A percentile compares a stretch with the other conserved stretches of the same genome.
Evolutionary conservation across 2,888 invertebrate species (phyloP).

Genomic region (Lepidochitona cinerea): DNA sequence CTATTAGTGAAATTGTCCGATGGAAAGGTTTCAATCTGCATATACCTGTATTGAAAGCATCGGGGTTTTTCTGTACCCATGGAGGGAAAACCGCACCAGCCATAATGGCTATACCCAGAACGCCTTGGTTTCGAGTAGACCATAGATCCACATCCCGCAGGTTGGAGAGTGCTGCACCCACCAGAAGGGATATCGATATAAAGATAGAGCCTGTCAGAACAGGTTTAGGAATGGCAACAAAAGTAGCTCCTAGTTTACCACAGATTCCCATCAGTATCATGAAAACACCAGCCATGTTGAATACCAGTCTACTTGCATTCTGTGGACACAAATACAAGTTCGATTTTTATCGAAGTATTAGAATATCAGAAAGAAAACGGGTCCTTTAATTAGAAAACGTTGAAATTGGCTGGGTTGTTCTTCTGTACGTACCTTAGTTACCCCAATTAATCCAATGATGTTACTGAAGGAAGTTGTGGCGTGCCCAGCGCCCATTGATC

Average conservation of each 20-base stretch:
- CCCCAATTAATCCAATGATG: neutral
- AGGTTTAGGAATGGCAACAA: slow-evolving; percentile 71
- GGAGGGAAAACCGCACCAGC: slow-evolving; percentile 78
- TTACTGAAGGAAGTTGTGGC: neutral
- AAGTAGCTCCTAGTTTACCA: slow-evolving; percentile 70
- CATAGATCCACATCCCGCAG: neutral
- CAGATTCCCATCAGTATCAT: slow-evolving; percentile 68
- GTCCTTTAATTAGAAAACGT: neutral
- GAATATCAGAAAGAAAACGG: neutral
- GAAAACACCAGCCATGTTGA: slow-evolving; percentile 67
- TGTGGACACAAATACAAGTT: slow-evolving; percentile 19
- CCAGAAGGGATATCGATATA: slow-evolving; percentile 18
- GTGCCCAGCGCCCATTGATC: neutral
- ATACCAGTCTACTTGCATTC: slow-evolving; percentile 69
- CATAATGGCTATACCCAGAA: slow-evolving; percentile 87
- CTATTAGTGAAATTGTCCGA: no score
- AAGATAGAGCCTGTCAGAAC: slow-evolving; percentile 65
- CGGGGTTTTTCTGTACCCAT: slow-evolving; percentile 40
- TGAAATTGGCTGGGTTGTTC: no score
- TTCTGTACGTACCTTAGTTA: neutral
- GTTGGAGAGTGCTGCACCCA: neutral
- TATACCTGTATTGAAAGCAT: slow-evolving; percentile 47
- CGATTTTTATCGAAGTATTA: neutral
- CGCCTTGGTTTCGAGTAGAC: neutral
- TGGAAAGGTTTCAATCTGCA: no score